These are phyloP conservation scores for Sus cebifrons DNA, from an alignment of 2,797 vertebrate species.

Conservation along the genomic window DNA sequence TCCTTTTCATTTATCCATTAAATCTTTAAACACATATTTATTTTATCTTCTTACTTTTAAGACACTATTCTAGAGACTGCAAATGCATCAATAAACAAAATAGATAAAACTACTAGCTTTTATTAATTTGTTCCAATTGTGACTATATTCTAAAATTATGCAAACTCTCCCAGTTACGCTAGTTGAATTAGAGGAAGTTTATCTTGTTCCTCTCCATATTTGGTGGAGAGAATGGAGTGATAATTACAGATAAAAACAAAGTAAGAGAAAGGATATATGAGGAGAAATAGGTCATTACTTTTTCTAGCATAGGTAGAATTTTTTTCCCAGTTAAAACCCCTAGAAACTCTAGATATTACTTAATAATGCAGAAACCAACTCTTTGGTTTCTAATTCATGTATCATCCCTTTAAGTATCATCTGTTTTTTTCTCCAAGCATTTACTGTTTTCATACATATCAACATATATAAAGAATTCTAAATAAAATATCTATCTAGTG, in stretches of 20 bases:
- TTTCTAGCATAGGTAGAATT: not conserved
- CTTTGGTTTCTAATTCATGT: not conserved
- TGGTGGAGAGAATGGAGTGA: not conserved
- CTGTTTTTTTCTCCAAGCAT: not conserved
- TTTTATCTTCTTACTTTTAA: not conserved
- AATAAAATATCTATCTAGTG: not conserved
- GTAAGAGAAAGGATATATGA: not conserved
- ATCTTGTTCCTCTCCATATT: not conserved
- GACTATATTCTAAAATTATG: not conserved
- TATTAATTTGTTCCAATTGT: not conserved
- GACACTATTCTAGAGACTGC: not conserved
- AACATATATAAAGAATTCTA: not conserved
- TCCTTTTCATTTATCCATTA: not conserved
- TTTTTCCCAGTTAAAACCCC: not conserved
- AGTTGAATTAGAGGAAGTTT: not conserved
- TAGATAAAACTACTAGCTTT: not conserved
- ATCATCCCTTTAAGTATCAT: not conserved
- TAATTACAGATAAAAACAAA: not conserved
- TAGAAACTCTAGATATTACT: not conserved
- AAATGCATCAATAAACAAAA: not conserved
- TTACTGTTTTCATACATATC: not conserved
- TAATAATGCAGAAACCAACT: not conserved
- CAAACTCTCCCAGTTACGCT: not conserved
- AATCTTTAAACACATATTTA: not conserved
- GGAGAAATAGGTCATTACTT: not conserved